These are phyloP conservation scores for Galerucella calmariensis DNA, from an alignment of 2,888 invertebrate genomes.

Conservation along the genomic window DNA sequence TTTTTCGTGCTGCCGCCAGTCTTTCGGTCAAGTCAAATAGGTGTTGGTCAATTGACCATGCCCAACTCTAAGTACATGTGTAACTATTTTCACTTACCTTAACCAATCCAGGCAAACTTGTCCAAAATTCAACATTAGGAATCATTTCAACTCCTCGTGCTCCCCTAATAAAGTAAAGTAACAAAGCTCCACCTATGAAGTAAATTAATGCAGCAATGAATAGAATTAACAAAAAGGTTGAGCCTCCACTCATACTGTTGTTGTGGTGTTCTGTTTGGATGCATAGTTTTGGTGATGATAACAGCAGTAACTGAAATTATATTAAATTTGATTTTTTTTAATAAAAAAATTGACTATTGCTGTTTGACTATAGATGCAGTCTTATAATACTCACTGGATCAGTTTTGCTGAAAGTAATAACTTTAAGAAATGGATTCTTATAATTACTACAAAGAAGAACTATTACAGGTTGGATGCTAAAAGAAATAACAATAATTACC, in stretches of 20 bases:
- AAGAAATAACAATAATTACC: conserved; percentile 18
- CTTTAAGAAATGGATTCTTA: conserved; percentile 48
- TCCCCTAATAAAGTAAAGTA: conserved; percentile 75
- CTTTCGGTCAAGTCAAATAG: too few relatives aligned
- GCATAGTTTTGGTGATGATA: conserved; percentile 69
- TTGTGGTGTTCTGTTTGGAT: conserved; percentile 61
- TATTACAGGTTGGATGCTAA: conserved; percentile 36
- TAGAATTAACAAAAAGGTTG: conserved; percentile 73
- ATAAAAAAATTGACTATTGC: neutral
- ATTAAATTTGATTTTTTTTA: conserved; percentile 33
- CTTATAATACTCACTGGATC: conserved; percentile 1
- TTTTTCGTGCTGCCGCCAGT: too few relatives aligned
- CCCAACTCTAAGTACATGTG: too few relatives aligned
- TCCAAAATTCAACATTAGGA: conserved; percentile 81
- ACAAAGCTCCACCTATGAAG: conserved; percentile 73
- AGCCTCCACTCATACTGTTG: conserved; percentile 71
- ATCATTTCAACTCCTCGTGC: conserved; percentile 79
- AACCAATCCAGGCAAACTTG: conserved; percentile 75
- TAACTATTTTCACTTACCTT: conserved; percentile 66
- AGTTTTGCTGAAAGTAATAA: conserved; percentile 23
- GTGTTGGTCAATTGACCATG: too few relatives aligned
- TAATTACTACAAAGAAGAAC: conserved; percentile 47
- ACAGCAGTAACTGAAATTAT: conserved; percentile 64
- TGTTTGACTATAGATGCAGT: neutral
- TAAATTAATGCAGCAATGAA: conserved; percentile 71